Base-by-base conservation (phyloP, 2,888 invertebrate species). In the Trypoxylon attenuatum region DNA sequence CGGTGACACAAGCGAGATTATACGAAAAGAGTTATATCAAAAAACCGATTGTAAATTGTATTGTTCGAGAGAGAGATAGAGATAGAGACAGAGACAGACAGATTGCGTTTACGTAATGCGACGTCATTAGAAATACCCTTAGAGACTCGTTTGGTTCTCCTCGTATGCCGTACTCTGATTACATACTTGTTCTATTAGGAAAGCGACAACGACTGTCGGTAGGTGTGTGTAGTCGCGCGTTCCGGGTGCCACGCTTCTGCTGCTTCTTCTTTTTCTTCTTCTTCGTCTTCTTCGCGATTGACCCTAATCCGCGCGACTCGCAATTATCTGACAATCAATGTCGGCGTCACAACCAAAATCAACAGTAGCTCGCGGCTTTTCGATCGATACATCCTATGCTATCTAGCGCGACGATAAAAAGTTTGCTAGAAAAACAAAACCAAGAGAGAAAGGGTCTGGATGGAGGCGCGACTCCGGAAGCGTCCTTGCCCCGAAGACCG, bases 1-100 rank as follows among this genome's bases (percentile, higher is more conserved):
- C 33, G 13, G 33, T 72, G 65, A 71, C 65, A 47, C 51, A 78
- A 77, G 71, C 79, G 73, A 75, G 77, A 75, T 75, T 72, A 74
- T 73, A 77, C 74, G 78, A 81, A 79, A 73, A 78, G 73, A 80
- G 77, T 81, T 79, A 76, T 71, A 69, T 78, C 27, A 76, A 83
- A 82, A 80, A 82, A 80, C 70, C 69, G 74, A 77, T 82, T 81
- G 78, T 71, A 82, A 83, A 81, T 75, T 64, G 71, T 46, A 55
- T 51, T 45, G 67, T 67, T 78, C 61, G 63, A 70, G 67, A 66
- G 66, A 69, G 59, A 54, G 41, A n/a, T n/a, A n/a, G n/a, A n/a
- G n/a, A n/a, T n/a, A n/a, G n/a, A n/a, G n/a, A n/a, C n/a, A n/a
- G n/a, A n/a, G n/a, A n/a, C n/a, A n/a, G n/a, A n/a, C n/a, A n/a